Base-by-base conservation (phyloP, 2,888 invertebrate genomes). In the Drosophila peninsularis region DNA sequence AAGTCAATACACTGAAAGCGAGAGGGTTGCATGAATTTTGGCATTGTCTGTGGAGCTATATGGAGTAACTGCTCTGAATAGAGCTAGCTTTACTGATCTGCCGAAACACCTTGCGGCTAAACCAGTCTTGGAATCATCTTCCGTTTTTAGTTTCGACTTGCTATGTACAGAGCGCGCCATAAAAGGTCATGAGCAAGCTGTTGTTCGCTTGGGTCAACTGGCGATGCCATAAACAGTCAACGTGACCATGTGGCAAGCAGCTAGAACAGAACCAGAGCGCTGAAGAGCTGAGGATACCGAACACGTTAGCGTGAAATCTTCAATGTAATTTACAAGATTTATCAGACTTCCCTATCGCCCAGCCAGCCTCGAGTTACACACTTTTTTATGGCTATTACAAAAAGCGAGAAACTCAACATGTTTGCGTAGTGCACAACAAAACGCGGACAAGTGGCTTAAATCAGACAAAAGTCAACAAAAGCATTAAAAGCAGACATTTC, bases 111-210 rank as follows among this genome's bases (percentile, higher is more conserved):
- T 17, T 39, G 19, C 0, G 13, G 19, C 7, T 5, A 21, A 61
- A 77, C 58, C 66, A 54, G 60, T 57, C 24, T 30, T 34, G 32
- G 19, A 36, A 42, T 75, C 63, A 71, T 73, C 62, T 73, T 44
- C 37, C 9, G 30, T 44, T 63, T 49, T 49, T 50, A 34, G 62
- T 53, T 58, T 30, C 60, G 36, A 32, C 49, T 42, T 55, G 49
- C 52, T 71, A 42, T 37, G 47, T 44, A 41, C 55, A 58, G 66
- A 64, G 62, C 62, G 66, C 64, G 65, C 77, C 77, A 80, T 72
- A 86, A 72, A 88, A 80, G 89, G 83, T 80, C 77, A 66, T 60
- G 70, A 74, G 72, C 47, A 76, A 66, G 71, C 66, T 68, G 70
- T 63, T 68, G 70, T 63, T 74, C 47, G n/a, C 47, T 19, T 47